These are phyloP conservation scores for Macropus fuliginosus DNA, from an alignment of 2,797 vertebrate species.

Conservation along the genomic window DNA sequence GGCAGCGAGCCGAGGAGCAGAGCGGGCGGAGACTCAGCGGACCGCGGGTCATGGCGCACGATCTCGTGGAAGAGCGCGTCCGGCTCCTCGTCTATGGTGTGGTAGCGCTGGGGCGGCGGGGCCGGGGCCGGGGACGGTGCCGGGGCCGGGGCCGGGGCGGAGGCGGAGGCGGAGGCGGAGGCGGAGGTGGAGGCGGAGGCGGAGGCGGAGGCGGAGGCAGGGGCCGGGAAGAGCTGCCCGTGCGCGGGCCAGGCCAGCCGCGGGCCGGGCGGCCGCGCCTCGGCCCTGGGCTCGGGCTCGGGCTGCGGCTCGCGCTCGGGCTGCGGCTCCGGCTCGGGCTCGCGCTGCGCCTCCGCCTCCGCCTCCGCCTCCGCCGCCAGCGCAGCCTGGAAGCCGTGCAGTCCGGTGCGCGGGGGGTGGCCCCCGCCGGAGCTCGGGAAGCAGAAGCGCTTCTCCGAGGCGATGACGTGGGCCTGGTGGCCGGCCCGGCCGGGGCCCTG, in stretches of 20 bases:
- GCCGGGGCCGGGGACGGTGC: conserved; percentile 85
- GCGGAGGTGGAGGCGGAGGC: conserved; percentile 68
- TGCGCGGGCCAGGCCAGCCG: neutral
- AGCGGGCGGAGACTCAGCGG: conserved; percentile 86
- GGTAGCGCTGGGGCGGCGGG: conserved; percentile 90
- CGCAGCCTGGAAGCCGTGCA: conserved; percentile 91
- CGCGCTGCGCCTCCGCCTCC: conserved; percentile 85
- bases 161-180: conserved; percentile 68
- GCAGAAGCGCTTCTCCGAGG: conserved; percentile 89
- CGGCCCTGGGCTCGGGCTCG: neutral
- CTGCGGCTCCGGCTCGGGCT: conserved; percentile 53
- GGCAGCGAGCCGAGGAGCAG: conserved; percentile 83
- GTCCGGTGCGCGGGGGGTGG: conserved; percentile 87
- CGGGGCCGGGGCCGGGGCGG: conserved; percentile 91
- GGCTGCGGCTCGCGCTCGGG: conserved; percentile 6
- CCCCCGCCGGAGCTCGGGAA: conserved; percentile 89
- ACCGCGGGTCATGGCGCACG: conserved; percentile 96
- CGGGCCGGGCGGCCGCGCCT: neutral
- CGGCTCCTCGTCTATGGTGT: conserved; percentile 98
- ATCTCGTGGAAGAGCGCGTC: conserved; percentile 97
- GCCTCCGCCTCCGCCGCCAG: conserved; percentile 88
- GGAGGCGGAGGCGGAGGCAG: conserved; percentile 38
- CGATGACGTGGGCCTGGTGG: conserved; percentile 91
- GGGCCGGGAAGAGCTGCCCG: neutral
- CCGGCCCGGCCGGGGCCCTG: conserved; percentile 91